These are phyloP conservation scores for Sinonovacula constricta DNA, from an alignment of 1,140 invertebrate species.

Conservation along the genomic window DNA sequence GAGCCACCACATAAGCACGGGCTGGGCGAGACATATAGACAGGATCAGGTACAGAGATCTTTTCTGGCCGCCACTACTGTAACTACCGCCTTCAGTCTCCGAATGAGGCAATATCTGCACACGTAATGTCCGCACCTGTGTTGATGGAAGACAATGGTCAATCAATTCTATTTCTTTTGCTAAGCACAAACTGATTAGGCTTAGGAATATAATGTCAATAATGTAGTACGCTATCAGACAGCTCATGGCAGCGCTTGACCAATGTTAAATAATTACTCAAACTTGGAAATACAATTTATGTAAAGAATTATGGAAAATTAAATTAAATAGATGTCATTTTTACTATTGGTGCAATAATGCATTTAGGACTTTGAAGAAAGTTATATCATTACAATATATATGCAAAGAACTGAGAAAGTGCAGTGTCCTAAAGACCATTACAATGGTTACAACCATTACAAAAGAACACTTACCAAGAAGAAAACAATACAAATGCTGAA, in stretches of 20 bases:
- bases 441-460: neutral
- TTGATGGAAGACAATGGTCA: no score
- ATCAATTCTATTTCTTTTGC: no score
- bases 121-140: conserved; percentile 88
- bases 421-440: neutral
- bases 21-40: conserved; percentile 92
- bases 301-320: neutral
- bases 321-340: no score
- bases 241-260: no score
- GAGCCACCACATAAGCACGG: conserved; percentile 96
- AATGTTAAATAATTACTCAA: no score
- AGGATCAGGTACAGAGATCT: conserved; percentile 94
- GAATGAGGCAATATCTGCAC: conserved; percentile 84
- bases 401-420: neutral
- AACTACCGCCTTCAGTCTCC: conserved; percentile 76
- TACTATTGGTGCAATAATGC: no score
- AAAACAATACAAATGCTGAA: conserved; percentile 91
- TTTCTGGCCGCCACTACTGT: conserved; percentile 85
- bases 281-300: no score
- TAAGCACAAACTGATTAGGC: no score
- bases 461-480: conserved; percentile 91
- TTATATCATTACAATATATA: neutral
- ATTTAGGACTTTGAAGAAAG: neutral
- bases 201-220: no score
- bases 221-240: no score